Evolutionary conservation across 1,140 invertebrate species (phyloP).

Genomic region (Panagrolaimus sp.): DNA sequence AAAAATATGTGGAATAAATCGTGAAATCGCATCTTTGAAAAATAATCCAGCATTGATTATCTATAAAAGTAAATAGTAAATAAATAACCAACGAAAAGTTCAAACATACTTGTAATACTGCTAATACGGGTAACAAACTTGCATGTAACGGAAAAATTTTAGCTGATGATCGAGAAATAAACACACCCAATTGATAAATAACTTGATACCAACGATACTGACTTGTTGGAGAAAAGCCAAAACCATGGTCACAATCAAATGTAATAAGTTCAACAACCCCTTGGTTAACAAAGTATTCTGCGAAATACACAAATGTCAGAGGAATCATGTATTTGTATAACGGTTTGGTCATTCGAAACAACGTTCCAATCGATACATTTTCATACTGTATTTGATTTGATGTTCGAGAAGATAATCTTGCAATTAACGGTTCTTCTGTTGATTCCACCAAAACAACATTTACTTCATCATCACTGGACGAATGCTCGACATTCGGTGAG

Average conservation of each 20-base stretch:
- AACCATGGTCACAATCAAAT: constrained; percentile 48
- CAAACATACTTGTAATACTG: constrained; percentile 13
- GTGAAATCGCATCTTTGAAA: constrained; percentile 48
- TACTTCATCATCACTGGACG: neutral
- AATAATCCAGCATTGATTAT: constrained; percentile 42
- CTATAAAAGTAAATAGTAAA: neutral
- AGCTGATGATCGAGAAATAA: constrained; percentile 13
- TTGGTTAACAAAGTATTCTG: constrained; percentile 86
- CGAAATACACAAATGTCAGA: constrained; percentile 73
- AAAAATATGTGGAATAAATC: constrained; percentile 53
- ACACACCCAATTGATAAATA: constrained; percentile 14
- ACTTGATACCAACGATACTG: constrained; percentile 21
- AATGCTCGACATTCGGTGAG: neutral
- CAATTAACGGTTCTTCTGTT: neutral
- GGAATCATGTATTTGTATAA: constrained; percentile 75
- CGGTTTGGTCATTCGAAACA: constrained; percentile 38
- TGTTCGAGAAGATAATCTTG: neutral
- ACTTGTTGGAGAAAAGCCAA: constrained; percentile 23
- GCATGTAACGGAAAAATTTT: constrained; percentile 2
- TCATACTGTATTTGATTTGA: neutral
- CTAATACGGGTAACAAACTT: neutral
- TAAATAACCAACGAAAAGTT: neutral
- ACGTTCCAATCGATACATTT: neutral
- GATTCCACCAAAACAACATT: neutral
- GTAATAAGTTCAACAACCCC: constrained; percentile 67